Base-by-base conservation (phyloP, 92 coral and sea anemone genomes). In the Epizoanthus rinbou region DNA sequence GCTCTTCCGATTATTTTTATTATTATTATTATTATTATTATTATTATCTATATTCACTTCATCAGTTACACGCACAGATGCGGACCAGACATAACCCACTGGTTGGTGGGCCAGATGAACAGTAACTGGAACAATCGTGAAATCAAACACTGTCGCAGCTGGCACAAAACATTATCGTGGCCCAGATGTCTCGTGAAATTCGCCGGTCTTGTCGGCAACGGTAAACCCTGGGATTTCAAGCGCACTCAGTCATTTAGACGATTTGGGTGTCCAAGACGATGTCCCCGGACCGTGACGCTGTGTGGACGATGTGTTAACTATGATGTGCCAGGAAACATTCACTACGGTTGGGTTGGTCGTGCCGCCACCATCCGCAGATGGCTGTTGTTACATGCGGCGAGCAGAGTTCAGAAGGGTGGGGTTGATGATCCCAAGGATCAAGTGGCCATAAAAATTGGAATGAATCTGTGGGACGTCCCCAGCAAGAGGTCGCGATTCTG, bases 401-500 rank as follows among this genome's bases (percentile, higher is more conserved):
- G 69, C 85, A 22, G 47, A 41, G 88, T 85, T 66, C 88, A 85
- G 69, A 85, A 85, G 78, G 88, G 88, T 76, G 88, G 88, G 21
- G 64, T 85, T 18, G 88, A 85, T 43, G 88, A 85, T 69, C 78
- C 88, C 57, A 78, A 18, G 84, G 85, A 85, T 78, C 88, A 85
- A 62, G 69, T 66, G 19, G 88, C 88, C 14, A 85, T 85, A 84
- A 68, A 23, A 79, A 85, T 85, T 79, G 88, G 85, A 15, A 85
- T 85, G 88, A 85, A 85, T 58, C 60, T 79, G 50, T 85, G 80
- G 84, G 85, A 79, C 25, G 1, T 10, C 58, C 63, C 71, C 17
- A 68, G 21, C 14, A 76, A 16, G 45, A 76, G 79, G 5, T 6
- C 60, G 11, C 6, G 35, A 22, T 76, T 85, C 73, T 85, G 84